phyloP scores from a whole-genome alignment of 2,888 invertebrate genomes.

The Scrobipalpa costella region DNA sequence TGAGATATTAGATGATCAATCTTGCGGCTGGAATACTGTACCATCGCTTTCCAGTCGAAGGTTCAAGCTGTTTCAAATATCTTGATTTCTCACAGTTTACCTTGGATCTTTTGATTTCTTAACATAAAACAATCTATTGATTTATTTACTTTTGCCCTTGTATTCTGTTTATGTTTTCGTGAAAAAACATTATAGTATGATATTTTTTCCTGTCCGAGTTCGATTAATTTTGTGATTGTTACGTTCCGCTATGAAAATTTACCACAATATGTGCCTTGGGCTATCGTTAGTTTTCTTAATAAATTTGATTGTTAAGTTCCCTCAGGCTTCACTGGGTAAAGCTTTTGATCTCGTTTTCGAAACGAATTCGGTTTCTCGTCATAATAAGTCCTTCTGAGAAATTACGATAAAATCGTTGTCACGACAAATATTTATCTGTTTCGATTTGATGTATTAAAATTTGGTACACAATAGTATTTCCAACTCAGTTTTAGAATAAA shows the following conservation, averaged over 20 bases:
- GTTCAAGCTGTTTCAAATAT: not conserved
- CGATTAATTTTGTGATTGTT: slow-evolving; percentile 1
- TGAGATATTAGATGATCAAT: too few relatives aligned
- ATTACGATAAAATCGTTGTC: not conserved
- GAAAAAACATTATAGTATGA: not conserved
- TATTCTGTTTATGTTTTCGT: not conserved
- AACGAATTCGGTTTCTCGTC: not conserved
- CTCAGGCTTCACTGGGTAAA: not conserved
- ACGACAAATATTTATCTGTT: too few relatives aligned
- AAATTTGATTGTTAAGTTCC: slow-evolving; percentile 18
- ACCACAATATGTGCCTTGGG: not conserved
- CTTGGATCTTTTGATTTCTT: too few relatives aligned
- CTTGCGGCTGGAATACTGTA: not conserved
- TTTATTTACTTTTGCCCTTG: not conserved
- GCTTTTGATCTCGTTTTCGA: slow-evolving; percentile 14
- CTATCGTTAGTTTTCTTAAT: slow-evolving; percentile 13
- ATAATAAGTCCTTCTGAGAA: slow-evolving; percentile 8
- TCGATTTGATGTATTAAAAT: too few relatives aligned
- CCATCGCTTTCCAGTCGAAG: not conserved
- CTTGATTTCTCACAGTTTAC: too few relatives aligned
- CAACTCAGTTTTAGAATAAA: too few relatives aligned
- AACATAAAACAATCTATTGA: too few relatives aligned
- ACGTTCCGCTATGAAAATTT: not conserved
- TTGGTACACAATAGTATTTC: too few relatives aligned
- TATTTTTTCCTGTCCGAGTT: not conserved